Evolutionary conservation across 2,113 vertebrate species (phyloP).

Genomic region (Sinocyclocheilus grahami): DNA sequence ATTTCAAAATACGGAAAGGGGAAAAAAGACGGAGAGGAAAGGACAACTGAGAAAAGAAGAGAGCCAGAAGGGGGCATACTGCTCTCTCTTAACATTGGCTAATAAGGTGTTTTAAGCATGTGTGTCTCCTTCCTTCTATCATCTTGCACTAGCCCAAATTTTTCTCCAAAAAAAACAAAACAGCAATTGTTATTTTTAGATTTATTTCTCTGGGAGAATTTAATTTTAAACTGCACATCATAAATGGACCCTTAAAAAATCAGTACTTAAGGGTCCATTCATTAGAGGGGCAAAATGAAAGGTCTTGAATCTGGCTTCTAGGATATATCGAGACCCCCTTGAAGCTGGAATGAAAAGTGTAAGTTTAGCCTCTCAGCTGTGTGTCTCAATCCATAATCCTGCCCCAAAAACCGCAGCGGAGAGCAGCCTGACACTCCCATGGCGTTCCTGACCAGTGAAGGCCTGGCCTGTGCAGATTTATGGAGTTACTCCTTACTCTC

Average conservation of each 20-base stretch:
- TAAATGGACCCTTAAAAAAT: conserved; percentile 44
- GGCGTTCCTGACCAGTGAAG: conserved; percentile 71
- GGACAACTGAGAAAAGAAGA: conserved; percentile 74
- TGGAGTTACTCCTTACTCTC: conserved; percentile 67
- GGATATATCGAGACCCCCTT: conserved; percentile 76
- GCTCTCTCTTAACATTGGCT: conserved; percentile 76
- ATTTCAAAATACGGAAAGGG: conserved; percentile 70
- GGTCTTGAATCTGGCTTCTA: conserved; percentile 72
- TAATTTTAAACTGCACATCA: background rate
- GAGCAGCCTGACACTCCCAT: conserved; percentile 79
- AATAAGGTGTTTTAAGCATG: conserved; percentile 75
- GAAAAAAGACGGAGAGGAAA: conserved; percentile 66
- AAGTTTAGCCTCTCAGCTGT: conserved; percentile 82
- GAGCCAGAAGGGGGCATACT: conserved; percentile 83
- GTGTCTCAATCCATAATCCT: conserved; percentile 82
- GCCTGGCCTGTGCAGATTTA: conserved; percentile 71
- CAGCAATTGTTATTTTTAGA: background rate
- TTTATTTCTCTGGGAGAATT: conserved; percentile 11
- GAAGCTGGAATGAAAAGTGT: conserved; percentile 80
- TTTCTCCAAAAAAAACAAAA: conserved; percentile 51
- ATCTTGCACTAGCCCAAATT: conserved; percentile 11
- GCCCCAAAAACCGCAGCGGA: conserved; percentile 73
- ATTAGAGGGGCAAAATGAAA: conserved; percentile 44
- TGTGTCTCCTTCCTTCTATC: conserved; percentile 61
- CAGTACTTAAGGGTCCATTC: conserved; percentile 67